Evolutionary conservation across 2,113 vertebrate species (phyloP).

Genomic region (Spea bombifrons): DNA sequence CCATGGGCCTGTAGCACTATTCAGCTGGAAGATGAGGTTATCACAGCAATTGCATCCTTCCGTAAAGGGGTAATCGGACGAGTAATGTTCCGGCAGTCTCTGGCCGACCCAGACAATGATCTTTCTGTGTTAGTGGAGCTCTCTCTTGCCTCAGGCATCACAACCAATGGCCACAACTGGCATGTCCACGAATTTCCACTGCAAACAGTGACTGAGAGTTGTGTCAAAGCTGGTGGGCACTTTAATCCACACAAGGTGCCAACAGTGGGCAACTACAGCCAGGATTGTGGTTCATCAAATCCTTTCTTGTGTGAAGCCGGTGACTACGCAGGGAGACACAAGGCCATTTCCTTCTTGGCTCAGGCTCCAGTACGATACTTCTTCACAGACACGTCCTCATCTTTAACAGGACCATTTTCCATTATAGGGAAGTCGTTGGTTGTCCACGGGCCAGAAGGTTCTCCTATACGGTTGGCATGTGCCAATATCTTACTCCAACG

Average conservation of each 20-base stretch:
- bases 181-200: conserved; percentile 70
- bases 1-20: conserved; percentile 67
- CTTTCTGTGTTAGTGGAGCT: conserved; percentile 69
- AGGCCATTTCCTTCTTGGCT: conserved; percentile 53
- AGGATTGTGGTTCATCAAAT: conserved; percentile 56
- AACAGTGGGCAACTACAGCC: conserved; percentile 55
- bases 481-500: conserved; percentile 66
- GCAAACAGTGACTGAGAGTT: conserved; percentile 62
- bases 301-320: conserved; percentile 70
- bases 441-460: conserved; percentile 60
- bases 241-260: conserved; percentile 68
- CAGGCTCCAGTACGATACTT: conserved; percentile 57
- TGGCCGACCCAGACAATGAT: conserved; percentile 66
- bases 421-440: conserved; percentile 68
- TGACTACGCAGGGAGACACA: conserved; percentile 65
- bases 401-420: conserved; percentile 53
- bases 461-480: conserved; percentile 62
- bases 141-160: conserved; percentile 51
- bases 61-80: conserved; percentile 63
- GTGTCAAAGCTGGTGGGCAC: conserved; percentile 63
- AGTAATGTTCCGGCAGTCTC: conserved; percentile 65
- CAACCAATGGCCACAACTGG: conserved; percentile 68
- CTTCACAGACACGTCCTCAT: conserved; percentile 70
- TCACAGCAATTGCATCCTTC: conserved; percentile 61
- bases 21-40: conserved; percentile 61